Evolutionary conservation across 92 coral and sea anemone species (phyloP), one percentile per base, ranked within the genome.

Genomic region (Montipora capitata): DNA sequence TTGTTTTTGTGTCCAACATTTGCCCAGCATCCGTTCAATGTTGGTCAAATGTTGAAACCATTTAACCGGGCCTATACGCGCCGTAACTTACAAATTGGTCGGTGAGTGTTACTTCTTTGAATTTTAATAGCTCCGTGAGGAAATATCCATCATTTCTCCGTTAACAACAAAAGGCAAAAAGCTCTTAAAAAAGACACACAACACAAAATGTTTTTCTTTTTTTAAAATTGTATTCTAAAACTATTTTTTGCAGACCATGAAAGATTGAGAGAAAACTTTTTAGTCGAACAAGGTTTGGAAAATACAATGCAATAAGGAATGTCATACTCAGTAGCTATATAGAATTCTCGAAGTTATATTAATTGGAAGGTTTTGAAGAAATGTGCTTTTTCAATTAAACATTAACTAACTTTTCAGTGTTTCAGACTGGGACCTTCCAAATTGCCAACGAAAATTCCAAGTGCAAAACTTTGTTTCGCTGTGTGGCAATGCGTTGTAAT

Each of bases 221-320:
- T 49, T 80, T 44, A 44, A 65, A 80, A 66, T 80, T 49, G 64
- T 63, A 80, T 49, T 62, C 59, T 49, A 80, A 80, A 80, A 80
- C 64, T 67, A 68, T 80, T 66, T 79, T 80, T 80, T 14, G 67
- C 67, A 66, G 45, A 66, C 75, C 51, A 59, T 65, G 58, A 17
- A 78, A 51, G 51, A 45, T 4, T 2, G 15, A 62, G 5, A 39
- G 49, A 15, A 27, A 13, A 12, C 3, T 27, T 27, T 16, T 48
- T 40, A 16, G 11, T 27, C 12, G 35, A 48, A 59, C 68, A 40
- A 79, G 44, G 27, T 64, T 64, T 40, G 16, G 40, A 63, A 40
- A 67, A 67, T 17, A 3, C 40, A 40, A 54, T 4, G 18, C n/a
- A 27, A 27, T 14, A 41, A 69, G 15, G 52, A 71, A 44, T 14